These are phyloP conservation scores for Siniperca knerii DNA, from an alignment of 2,113 vertebrate genomes.

Conservation along the genomic window DNA sequence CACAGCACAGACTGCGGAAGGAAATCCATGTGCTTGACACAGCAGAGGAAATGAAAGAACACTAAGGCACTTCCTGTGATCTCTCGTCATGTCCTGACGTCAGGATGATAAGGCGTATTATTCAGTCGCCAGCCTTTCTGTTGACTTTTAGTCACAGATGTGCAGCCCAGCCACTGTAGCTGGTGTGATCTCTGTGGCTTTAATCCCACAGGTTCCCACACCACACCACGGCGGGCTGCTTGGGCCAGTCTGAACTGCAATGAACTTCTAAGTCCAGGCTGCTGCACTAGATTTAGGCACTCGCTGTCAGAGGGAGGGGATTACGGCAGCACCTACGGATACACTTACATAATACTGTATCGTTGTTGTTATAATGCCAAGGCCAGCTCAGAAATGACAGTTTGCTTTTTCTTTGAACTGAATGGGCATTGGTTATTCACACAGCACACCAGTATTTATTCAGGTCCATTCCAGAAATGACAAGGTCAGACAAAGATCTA, in stretches of 20 bases:
- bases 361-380: slow-evolving; percentile 4
- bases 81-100: slow-evolving; percentile 36
- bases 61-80: slow-evolving; percentile 49
- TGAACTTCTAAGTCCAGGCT: slow-evolving; percentile 76
- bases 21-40: slow-evolving; percentile 33
- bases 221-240: slow-evolving; percentile 36
- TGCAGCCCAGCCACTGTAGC: slow-evolving; percentile 32
- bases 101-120: slow-evolving; percentile 33
- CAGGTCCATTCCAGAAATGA: neutral
- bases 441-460: neutral
- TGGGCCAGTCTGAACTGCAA: slow-evolving; percentile 59
- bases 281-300: slow-evolving; percentile 71
- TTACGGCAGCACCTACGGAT: slow-evolving; percentile 65
- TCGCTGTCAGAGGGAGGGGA: slow-evolving; percentile 59
- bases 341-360: slow-evolving; percentile 63
- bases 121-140: slow-evolving; percentile 31
- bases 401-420: neutral
- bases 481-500: neutral
- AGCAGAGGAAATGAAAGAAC: slow-evolving; percentile 67
- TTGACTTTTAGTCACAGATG: slow-evolving; percentile 56
- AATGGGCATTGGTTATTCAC: neutral
- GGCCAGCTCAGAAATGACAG: neutral
- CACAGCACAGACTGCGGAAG: slow-evolving; percentile 8
- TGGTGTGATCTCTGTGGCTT: slow-evolving; percentile 31
- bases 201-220: slow-evolving; percentile 65